Base-by-base conservation (phyloP, 2,888 invertebrate species). In the Callimorpha dominula region DNA sequence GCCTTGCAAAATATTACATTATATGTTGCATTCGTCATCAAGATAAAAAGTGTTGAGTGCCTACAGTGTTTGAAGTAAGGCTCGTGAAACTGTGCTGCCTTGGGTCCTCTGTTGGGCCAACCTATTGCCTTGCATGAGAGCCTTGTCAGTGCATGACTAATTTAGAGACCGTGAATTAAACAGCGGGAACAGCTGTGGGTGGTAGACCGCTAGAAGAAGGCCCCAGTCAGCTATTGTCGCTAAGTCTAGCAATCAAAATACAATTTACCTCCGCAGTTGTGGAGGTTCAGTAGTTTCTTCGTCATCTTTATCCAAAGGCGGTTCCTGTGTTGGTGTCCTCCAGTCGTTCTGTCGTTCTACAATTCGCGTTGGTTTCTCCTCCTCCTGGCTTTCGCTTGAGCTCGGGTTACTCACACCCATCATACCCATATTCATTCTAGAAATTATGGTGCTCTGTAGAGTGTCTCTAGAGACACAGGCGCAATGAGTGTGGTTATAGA, bases 401-500 rank as follows among this genome's bases (percentile, higher is more conserved):
- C 82, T 82, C 31, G 82, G 74, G 65, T 86, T 79, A 3, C 76
- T 88, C 4, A 82, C 78, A 0, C 60, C 65, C 72, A 71, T 69
- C 42, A 65, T 46, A 1, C 54, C 65, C 49, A 69, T 11, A 11
- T 17, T 63, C 8, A 68, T 42, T 20, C 85, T 83, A 0, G 82
- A 74, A 5, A 83, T 73, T 42, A 86, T 78, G 9, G 87, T 88
- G 60, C 84, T 89, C 72, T 91, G 90, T 7, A 92, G 79, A 0
- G 91, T 90, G 5, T 89, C 91, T 0, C 91, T 88, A 1, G 92
- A 88, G 11, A 95, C 91, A 85, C 95, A 95, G 1, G 89, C 92
- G 85, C 95, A 95, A 5, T 87, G 81, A 2, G 95, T 95, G 85
- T 95, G 95, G 82, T 95, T 95, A 87, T 88, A 95, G 86, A 95